Percentiles rank a stretch among this genome's conserved stretches.
Evolutionary conservation across 2,797 vertebrate genomes (phyloP).

Genomic region (Tinamus major): DNA sequence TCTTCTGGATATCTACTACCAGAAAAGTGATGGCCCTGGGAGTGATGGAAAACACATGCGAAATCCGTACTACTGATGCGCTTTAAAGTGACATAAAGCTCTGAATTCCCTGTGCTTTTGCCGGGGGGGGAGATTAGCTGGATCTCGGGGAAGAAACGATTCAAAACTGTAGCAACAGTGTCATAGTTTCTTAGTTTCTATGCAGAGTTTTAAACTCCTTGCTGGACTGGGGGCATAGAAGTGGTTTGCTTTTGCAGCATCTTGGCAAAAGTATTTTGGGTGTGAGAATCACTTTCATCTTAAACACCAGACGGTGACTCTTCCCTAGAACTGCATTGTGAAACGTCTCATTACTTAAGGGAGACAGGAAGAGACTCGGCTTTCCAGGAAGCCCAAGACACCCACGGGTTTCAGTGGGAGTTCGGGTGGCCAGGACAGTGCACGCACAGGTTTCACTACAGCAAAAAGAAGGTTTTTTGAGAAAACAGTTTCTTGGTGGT

Average conservation of each 20-base stretch:
- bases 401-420: not conserved
- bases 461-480: conserved; percentile 12
- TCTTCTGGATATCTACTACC: not conserved
- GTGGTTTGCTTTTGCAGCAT: not conserved
- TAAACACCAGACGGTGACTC: not conserved
- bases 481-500: not conserved
- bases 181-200: not conserved
- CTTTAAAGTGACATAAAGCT: not conserved
- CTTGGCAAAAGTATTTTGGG: not conserved
- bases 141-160: not conserved
- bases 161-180: not conserved
- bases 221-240: not conserved
- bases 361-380: conserved; percentile 11
- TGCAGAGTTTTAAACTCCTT: not conserved
- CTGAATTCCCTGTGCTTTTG: not conserved
- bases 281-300: not conserved
- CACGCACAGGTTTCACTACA: not conserved
- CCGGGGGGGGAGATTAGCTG: not conserved
- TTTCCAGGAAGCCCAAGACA: conserved; percentile 2
- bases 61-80: not conserved
- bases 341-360: not conserved
- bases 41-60: conserved; percentile 11
- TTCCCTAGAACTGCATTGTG: not conserved
- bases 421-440: not conserved
- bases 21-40: not conserved